Conservation (phyloP, 1,140 invertebrate genomes). For the Holcopasites calliopsidis region DNA sequence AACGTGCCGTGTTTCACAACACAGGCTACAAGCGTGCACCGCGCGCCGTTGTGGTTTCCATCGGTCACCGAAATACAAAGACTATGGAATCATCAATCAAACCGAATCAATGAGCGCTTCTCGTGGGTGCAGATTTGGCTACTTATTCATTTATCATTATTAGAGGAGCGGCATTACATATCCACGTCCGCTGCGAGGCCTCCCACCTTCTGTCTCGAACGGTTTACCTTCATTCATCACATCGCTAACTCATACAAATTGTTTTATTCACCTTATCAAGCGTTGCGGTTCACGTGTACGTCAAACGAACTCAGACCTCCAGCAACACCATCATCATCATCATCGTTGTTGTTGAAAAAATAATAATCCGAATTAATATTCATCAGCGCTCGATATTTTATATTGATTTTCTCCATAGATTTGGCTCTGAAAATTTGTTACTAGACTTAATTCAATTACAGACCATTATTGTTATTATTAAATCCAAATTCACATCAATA, state of each 20-base stretch:
- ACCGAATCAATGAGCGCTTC: constrained; percentile 72
- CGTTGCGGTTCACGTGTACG: constrained; percentile 23
- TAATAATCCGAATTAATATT: no score
- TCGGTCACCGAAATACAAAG: constrained; percentile 65
- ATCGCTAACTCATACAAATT: constrained; percentile 39
- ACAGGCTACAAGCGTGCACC: constrained; percentile 18
- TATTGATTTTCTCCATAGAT: no score
- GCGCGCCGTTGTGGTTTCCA: constrained; percentile 42
- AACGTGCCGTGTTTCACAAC: constrained; percentile 26
- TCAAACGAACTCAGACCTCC: neutral
- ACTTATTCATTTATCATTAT: constrained; percentile 79
- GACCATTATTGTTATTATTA: no score
- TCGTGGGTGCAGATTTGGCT: constrained; percentile 74
- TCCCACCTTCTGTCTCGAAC: constrained; percentile 49
- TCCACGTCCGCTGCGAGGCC: constrained; percentile 52
- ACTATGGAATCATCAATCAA: constrained; percentile 74
- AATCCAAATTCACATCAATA: no score
- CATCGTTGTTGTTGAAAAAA: no score
- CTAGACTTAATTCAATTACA: no score
- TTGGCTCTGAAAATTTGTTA: no score
- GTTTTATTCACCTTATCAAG: constrained; percentile 39
- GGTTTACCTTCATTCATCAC: constrained; percentile 57
- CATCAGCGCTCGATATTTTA: no score
- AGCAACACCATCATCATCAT: no score
- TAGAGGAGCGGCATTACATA: constrained; percentile 61